A percentile compares a stretch with the other conserved stretches of the same genome.
phyloP scores from a whole-genome alignment of 2,797 vertebrate species.

The Hybognathus amarus region DNA sequence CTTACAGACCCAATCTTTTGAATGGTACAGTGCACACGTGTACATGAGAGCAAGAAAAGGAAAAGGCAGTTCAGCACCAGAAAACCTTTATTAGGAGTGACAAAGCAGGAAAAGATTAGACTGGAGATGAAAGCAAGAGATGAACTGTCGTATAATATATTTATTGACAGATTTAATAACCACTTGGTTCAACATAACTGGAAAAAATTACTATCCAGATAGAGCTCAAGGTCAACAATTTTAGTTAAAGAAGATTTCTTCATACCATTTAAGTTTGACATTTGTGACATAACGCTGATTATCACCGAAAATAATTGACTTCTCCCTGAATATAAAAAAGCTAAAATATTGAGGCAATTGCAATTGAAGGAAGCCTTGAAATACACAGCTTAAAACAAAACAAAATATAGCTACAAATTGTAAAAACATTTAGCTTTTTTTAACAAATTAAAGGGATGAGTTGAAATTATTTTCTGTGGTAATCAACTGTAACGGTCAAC shows the following conservation, averaged over 20 bases:
- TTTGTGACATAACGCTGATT: not conserved
- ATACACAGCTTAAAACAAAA: not conserved
- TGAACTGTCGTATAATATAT: constrained; percentile 36
- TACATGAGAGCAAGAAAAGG: not conserved
- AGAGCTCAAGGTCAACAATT: not conserved
- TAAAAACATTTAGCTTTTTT: not conserved
- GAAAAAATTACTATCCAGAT: not conserved
- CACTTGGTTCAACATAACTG: constrained; percentile 3
- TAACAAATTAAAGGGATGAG: not conserved
- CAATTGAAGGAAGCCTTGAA: constrained; percentile 11
- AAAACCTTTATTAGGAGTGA: constrained; percentile 28
- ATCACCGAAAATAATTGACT: not conserved
- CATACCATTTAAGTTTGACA: not conserved
- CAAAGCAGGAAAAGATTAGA: constrained; percentile 67
- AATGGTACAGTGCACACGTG: not conserved
- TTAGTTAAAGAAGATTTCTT: not conserved
- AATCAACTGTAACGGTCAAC: not conserved
- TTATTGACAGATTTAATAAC: constrained; percentile 22
- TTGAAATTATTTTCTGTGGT: not conserved
- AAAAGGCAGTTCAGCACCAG: not conserved
- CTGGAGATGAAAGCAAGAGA: constrained; percentile 2
- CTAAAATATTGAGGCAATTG: not conserved
- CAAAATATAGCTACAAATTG: not conserved
- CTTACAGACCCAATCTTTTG: not conserved
- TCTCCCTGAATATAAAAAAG: not conserved